A percentile compares a stretch with the other conserved stretches of the same genome.
Conservation (phyloP, 2,113 vertebrate genomes). For the Gallinago paraguaiae region DNA sequence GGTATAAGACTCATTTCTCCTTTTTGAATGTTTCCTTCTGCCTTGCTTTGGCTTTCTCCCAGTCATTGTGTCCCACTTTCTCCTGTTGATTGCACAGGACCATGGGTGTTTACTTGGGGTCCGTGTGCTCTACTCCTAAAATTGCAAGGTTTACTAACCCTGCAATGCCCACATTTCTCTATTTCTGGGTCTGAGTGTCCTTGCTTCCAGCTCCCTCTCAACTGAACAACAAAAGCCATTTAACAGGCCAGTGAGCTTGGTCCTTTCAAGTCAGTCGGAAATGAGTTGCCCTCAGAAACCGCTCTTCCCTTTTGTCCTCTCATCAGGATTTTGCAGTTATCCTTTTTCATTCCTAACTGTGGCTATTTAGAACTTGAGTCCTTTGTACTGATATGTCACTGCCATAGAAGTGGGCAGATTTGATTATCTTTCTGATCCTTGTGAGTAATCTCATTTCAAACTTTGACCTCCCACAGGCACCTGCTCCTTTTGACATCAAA, state of each 20-base stretch:
- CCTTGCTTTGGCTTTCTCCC: background rate
- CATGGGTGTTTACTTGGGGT: background rate
- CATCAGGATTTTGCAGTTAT: conserved; percentile 61
- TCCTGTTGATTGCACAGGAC: background rate
- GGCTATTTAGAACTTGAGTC: conserved; percentile 58
- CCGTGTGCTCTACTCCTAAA: background rate
- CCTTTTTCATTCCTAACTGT: conserved; percentile 57
- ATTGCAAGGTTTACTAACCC: background rate
- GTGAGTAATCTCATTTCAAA: conserved; percentile 65
- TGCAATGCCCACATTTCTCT: background rate
- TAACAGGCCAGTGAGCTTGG: conserved; percentile 46
- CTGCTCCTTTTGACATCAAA: conserved; percentile 63
- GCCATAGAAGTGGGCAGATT: conserved; percentile 60
- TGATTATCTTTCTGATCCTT: conserved; percentile 69
- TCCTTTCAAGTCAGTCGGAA: conserved; percentile 59
- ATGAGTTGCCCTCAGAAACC: conserved; percentile 53
- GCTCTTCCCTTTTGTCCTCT: conserved; percentile 58
- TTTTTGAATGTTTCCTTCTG: background rate
- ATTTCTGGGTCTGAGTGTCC: background rate
- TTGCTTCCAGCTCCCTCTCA: conserved; percentile 26
- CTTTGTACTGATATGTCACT: conserved; percentile 61
- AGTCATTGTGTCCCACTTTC: background rate
- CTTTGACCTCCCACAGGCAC: conserved; percentile 65
- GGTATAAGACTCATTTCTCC: background rate
- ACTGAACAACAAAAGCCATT: conserved; percentile 41